These are phyloP conservation scores for Cistogaster globosa DNA, from an alignment of 2,888 invertebrate genomes.

Conservation along the genomic window DNA sequence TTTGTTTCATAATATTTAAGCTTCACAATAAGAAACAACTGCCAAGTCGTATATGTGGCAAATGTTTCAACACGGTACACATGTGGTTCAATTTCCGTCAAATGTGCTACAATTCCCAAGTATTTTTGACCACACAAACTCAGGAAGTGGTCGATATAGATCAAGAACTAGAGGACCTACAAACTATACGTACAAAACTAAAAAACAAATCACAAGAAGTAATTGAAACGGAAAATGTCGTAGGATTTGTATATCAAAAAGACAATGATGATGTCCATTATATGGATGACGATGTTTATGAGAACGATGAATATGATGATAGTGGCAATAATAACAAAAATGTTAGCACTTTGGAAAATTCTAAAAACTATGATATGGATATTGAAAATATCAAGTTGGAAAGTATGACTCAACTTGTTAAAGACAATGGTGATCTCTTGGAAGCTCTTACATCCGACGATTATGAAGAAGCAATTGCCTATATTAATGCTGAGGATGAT, in stretches of 20 bases:
- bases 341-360: background rate
- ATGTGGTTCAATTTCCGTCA: constrained; percentile 80
- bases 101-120: constrained; percentile 79
- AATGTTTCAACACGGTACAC: constrained; percentile 77
- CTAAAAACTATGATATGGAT: background rate
- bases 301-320: constrained; percentile 46
- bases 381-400: constrained; percentile 37
- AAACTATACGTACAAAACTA: constrained; percentile 54
- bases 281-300: constrained; percentile 44
- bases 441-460: constrained; percentile 66
- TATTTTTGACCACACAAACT: constrained; percentile 74
- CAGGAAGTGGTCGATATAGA: constrained; percentile 54
- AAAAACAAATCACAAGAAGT: constrained; percentile 58
- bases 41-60: constrained; percentile 77
- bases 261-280: constrained; percentile 39
- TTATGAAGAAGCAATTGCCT: constrained; percentile 50
- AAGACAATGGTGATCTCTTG: constrained; percentile 38
- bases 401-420: constrained; percentile 33
- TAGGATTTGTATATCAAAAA: constrained; percentile 16
- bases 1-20: constrained; percentile 16
- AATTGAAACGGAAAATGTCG: constrained; percentile 7
- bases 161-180: constrained; percentile 47
- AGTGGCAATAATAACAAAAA: constrained; percentile 47
- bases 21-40: constrained; percentile 67
- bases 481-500: constrained; percentile 66